These are phyloP conservation scores for Tenthredo mesomela DNA, from an alignment of 2,888 invertebrate genomes.

Conservation along the genomic window DNA sequence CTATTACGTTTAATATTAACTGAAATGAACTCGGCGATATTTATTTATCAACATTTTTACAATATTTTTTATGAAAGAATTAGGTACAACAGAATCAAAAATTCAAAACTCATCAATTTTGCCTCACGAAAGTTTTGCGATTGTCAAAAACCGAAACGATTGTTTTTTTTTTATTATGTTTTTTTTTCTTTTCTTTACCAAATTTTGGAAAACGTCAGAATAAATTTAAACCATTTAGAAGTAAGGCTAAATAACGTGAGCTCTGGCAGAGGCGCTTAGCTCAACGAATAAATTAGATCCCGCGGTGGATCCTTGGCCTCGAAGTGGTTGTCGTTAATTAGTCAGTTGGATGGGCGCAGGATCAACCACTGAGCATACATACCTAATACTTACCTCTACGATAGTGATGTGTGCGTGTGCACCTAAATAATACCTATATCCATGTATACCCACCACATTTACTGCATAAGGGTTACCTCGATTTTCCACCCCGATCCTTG, in stretches of 20 bases:
- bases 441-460: not conserved
- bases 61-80: not conserved
- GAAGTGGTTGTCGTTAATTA: conserved; percentile 40
- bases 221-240: not conserved
- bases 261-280: not conserved
- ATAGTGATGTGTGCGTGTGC: not conserved
- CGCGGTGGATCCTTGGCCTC: not conserved
- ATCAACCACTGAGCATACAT: conserved; percentile 36
- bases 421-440: not conserved
- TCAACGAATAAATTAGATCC: not conserved
- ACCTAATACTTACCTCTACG: not conserved
- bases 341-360: conserved; percentile 37
- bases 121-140: too few species aligned
- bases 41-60: not conserved
- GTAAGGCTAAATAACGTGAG: not conserved
- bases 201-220: not conserved
- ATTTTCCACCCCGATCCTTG: not conserved
- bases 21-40: not conserved
- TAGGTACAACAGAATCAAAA: too few species aligned
- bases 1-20: not conserved
- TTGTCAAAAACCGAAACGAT: too few species aligned
- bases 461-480: not conserved
- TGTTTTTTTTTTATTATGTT: too few species aligned
- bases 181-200: too few species aligned
- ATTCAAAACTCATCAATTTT: too few species aligned